A percentile compares a stretch with the other conserved stretches of the same genome.
Evolutionary conservation across 2,113 vertebrate genomes (phyloP).

Genomic region (Rousettus leschenaultii): DNA sequence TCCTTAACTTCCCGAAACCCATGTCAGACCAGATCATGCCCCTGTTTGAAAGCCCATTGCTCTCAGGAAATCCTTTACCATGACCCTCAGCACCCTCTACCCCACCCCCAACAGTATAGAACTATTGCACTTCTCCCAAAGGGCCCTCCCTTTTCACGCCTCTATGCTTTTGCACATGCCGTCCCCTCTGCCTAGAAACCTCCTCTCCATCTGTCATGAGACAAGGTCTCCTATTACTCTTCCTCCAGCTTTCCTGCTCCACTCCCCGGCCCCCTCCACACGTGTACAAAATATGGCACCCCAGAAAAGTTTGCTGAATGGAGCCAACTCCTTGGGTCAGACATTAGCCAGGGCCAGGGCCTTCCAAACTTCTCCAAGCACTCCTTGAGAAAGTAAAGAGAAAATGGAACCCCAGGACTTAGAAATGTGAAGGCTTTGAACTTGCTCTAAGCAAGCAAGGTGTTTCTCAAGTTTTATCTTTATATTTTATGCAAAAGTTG

Average conservation of each 20-base stretch:
- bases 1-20: neutral
- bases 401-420: neutral
- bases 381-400: neutral
- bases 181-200: neutral
- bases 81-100: neutral
- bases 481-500: neutral
- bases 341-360: neutral
- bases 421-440: neutral
- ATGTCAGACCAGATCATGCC: neutral
- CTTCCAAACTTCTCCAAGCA: neutral
- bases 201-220: slow-evolving; percentile 56
- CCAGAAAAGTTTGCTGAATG: neutral
- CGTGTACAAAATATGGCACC: neutral
- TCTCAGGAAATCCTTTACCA: slow-evolving; percentile 19
- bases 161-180: neutral
- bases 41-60: neutral
- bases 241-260: neutral
- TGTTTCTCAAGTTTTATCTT: slow-evolving; percentile 21
- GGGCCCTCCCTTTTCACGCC: neutral
- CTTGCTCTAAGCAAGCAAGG: neutral
- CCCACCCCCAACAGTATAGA: neutral
- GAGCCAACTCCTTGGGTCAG: neutral
- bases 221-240: slow-evolving; percentile 7
- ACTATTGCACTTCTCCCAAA: neutral
- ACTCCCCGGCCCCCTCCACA: neutral